Percentiles rank a stretch among this genome's conserved stretches.
Conservation (phyloP, 2,888 invertebrate genomes). For the Drosophila mettleri region DNA sequence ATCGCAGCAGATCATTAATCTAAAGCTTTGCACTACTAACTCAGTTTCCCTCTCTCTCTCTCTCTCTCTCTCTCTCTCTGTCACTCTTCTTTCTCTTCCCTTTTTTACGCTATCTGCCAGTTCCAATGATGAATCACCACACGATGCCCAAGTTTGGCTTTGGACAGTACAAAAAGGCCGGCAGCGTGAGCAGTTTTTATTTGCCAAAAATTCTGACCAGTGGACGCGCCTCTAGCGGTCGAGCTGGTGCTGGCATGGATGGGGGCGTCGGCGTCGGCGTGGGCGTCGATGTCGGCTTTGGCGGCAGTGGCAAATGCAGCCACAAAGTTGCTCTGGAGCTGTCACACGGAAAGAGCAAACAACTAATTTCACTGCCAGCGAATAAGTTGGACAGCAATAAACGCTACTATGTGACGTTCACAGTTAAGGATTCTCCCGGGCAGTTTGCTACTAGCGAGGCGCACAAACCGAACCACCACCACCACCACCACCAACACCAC, state of each 20-base stretch:
- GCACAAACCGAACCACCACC: conserved; percentile 46
- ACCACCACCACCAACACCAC: conserved; percentile 46
- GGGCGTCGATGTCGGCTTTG: conserved; percentile 47
- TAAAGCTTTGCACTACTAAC: conserved; percentile 16
- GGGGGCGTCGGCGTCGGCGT: conserved; percentile 29
- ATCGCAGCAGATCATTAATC: conserved; percentile 57
- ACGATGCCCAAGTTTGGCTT: conserved; percentile 90
- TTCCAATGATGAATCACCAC: conserved; percentile 92
- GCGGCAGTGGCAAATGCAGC: conserved; percentile 67
- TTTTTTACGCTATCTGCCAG: conserved; percentile 83
- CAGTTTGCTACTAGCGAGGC: conserved; percentile 47
- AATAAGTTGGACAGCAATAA: conserved; percentile 95
- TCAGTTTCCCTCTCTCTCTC: background rate
- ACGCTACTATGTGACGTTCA: conserved; percentile 96
- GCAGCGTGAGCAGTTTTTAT: conserved; percentile 86
- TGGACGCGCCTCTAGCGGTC: conserved; percentile 67
- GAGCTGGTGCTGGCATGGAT: conserved; percentile 45
- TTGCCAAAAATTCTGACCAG: conserved; percentile 88
- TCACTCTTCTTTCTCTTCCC: background rate
- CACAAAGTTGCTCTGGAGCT: conserved; percentile 91
- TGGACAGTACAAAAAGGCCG: conserved; percentile 86
- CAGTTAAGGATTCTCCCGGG: conserved; percentile 89
- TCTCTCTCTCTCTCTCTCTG: background rate
- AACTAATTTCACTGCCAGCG: conserved; percentile 94
- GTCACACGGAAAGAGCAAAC: conserved; percentile 93